Conservation (phyloP, 2,797 vertebrate genomes). For the Pseudochirops cupreus region DNA sequence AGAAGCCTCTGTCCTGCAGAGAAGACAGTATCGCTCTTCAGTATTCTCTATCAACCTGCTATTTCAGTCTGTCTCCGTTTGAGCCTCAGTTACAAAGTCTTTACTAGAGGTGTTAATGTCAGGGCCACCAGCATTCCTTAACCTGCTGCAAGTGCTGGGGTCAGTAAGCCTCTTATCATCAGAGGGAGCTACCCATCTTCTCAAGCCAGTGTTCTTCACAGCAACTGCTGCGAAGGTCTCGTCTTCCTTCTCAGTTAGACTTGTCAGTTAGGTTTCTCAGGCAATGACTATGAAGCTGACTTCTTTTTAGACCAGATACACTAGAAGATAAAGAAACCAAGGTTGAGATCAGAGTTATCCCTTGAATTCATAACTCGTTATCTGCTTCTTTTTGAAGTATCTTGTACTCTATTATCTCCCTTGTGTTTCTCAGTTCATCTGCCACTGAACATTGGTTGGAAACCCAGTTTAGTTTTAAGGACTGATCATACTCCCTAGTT, state of each 20-base stretch:
- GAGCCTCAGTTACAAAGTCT: background rate
- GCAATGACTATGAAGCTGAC: background rate
- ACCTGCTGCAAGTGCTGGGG: background rate
- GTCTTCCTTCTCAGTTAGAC: background rate
- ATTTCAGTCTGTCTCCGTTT: background rate
- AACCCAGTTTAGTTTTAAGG: background rate
- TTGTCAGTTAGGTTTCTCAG: background rate
- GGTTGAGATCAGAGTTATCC: background rate
- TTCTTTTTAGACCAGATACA: background rate
- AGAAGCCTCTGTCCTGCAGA: background rate
- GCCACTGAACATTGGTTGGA: background rate
- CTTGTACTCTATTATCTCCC: background rate
- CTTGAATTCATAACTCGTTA: background rate
- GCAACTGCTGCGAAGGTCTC: background rate
- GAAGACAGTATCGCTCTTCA: background rate
- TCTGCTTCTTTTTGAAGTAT: background rate
- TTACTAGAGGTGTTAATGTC: background rate
- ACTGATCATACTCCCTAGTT: background rate
- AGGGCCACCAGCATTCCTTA: background rate
- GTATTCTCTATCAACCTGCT: background rate
- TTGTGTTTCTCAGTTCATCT: background rate
- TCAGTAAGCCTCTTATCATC: background rate
- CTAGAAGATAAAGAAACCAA: background rate
- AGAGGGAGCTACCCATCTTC: background rate
- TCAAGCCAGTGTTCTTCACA: background rate